These are phyloP conservation scores for Myotis daubentonii DNA, from an alignment of 2,797 vertebrate species.

Conservation along the genomic window DNA sequence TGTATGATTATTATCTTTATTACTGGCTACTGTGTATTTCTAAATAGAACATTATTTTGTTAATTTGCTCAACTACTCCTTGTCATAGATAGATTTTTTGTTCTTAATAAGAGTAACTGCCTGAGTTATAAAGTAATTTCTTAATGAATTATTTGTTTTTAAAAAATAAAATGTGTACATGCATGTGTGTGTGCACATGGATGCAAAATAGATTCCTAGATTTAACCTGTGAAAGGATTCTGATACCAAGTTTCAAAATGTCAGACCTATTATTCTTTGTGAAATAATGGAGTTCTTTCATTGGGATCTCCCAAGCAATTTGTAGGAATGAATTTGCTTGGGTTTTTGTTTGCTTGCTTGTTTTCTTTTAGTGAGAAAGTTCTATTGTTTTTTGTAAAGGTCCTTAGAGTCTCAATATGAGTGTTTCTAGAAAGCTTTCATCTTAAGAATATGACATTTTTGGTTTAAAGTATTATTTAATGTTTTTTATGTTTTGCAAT, in stretches of 20 bases:
- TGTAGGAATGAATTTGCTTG: not conserved
- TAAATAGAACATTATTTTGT: constrained; percentile 37
- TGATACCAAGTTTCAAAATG: not conserved
- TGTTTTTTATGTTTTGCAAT: not conserved
- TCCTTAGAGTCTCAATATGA: constrained; percentile 13
- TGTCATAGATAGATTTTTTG: not conserved
- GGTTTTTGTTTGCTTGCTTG: not conserved
- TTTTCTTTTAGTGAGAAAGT: not conserved
- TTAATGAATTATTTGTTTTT: constrained; percentile 5
- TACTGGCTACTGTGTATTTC: not conserved
- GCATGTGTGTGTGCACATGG: not conserved
- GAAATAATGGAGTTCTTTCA: not conserved
- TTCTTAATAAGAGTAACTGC: not conserved
- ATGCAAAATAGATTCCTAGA: not conserved
- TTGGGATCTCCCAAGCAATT: not conserved
- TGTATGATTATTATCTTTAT: not conserved
- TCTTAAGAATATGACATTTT: constrained; percentile 21
- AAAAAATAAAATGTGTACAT: not conserved
- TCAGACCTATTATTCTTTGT: not conserved
- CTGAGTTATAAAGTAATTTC: constrained; percentile 12
- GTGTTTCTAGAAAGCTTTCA: not conserved
- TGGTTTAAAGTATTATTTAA: not conserved
- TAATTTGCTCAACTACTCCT: not conserved
- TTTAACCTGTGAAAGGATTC: constrained; percentile 6
- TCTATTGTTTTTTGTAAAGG: not conserved